Evolutionary conservation across 2,113 vertebrate species (phyloP), one percentile per base, ranked within the genome.

Genomic region (Bagarius yarrelli): DNA sequence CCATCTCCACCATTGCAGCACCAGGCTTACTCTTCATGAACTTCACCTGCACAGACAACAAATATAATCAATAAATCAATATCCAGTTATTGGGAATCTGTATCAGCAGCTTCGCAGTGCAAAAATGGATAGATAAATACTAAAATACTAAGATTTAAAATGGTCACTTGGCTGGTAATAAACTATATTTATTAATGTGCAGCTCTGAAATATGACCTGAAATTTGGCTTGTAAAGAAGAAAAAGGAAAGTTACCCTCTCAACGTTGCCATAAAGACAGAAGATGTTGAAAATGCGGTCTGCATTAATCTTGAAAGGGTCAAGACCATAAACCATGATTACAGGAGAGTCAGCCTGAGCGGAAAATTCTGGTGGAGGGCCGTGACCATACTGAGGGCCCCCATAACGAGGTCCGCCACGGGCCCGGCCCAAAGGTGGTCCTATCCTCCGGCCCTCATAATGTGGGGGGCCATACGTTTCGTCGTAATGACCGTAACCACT

Each of bases 1-100:
- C 96, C 96, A 98, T 98, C 83, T 98, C 96, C 77, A 98, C 96
- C 96, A 98, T 98, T 47, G 95, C 96, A 0, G 96, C 96, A 6
- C 96, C 96, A 0, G 96, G 96, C 80, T 98, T 98, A 86, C 96
- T 98, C 89, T 98, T 98, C 96, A 98, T 98, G 84, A 98, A 98
- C 84, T 98, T 98, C 55, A 97, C 93, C 96, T 98, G 71, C 27
- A 25, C 5, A 8, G 0, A 75, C 23, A 63, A 40, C 21, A 4
- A 55, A 40, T 40, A 40, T 4, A 40, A 40, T 4, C 3, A 40
- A 40, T 40, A 40, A 40, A 40, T 40, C 36, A 40, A 6, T 6
- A 40, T n/a, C n/a, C n/a, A n/a, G n/a, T n/a, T n/a, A n/a, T n/a
- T n/a, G n/a, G n/a, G n/a, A n/a, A n/a, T n/a, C n/a, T n/a, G n/a